Base-by-base conservation (phyloP, 2,113 vertebrate species). In the Anarrhichthys ocellatus region DNA sequence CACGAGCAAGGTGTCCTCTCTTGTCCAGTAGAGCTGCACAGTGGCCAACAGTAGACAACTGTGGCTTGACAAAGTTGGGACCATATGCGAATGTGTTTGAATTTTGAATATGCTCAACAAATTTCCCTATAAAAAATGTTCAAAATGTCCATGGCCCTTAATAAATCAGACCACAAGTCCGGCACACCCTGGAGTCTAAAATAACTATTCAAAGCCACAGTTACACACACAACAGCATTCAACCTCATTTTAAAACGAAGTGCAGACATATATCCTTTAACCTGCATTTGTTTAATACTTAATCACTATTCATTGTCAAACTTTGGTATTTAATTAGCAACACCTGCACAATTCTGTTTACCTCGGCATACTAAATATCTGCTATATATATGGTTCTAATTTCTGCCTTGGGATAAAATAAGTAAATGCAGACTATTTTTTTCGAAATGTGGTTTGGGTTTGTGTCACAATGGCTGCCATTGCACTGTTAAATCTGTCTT, bases 381-480 rank as follows among this genome's bases (percentile, higher is more conserved):
- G 15, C 24, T 34, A 27, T 0, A 44, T 24, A 4, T 71, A 22
- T 40, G 40, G 20, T 50, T 84, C 44, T 85, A 24, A 76, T 88
- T 69, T 52, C 11, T 84, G 15, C 20, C 42, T 82, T 76, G 48
- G 70, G 50, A 87, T 83, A 64, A 74, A 81, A 86, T 46, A 76
- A 36, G 6, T 81, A 73, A 83, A 81, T 64, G 58, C 67, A 11
- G 66, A 82, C 69, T 61, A 24, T 29, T 80, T 65, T 84, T 52
- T 40, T 34, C 3, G 2, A 64, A 79, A 89, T 86, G 58, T 85
- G 75, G 29, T 78, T 72, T 74, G 22, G 4, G 67, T 93, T 88
- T 84, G n/a, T 75, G 50, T 59, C 48, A 84, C 61, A 84, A 38
- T 38, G 50, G 59, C 75, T 81, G 68, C 71, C 73, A 84, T 89